These are phyloP conservation scores for Kryptolebias ocellatus DNA, from an alignment of 2,797 vertebrate genomes.

Conservation along the genomic window DNA sequence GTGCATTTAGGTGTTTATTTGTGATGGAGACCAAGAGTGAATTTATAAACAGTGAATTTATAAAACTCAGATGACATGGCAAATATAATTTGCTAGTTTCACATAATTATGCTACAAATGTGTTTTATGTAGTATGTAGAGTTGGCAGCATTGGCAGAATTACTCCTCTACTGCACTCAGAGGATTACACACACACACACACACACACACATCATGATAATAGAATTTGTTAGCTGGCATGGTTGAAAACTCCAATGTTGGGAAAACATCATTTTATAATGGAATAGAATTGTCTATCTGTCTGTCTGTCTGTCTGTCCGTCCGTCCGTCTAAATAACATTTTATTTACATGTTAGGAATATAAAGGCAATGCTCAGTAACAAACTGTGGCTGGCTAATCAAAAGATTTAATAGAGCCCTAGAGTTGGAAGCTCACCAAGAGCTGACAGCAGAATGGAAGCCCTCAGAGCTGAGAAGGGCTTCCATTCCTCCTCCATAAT, in stretches of 20 bases:
- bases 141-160: conserved; percentile 49
- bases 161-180: conserved; percentile 20
- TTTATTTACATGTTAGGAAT: conserved; percentile 42
- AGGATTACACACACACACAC: background rate
- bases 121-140: conserved; percentile 58
- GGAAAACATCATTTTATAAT: conserved; percentile 42
- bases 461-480: conserved; percentile 49
- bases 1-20: conserved; percentile 10
- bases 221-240: conserved; percentile 38
- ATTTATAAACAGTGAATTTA: conserved; percentile 27
- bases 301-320: no score
- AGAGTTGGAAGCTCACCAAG: conserved; percentile 41
- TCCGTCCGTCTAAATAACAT: conserved; percentile 30
- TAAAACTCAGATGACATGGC: conserved; percentile 55
- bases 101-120: conserved; percentile 67
- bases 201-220: conserved; percentile 38
- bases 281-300: background rate
- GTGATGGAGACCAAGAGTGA: background rate
- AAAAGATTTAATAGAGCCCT: conserved; percentile 58
- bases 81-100: conserved; percentile 63
- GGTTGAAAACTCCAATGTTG: conserved; percentile 27
- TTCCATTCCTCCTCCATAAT: conserved; percentile 33
- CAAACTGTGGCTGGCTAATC: conserved; percentile 51
- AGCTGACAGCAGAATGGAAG: conserved; percentile 30
- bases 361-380: conserved; percentile 31